Base-by-base conservation (phyloP, 2,888 invertebrate species). In the Pterostichus niger region DNA sequence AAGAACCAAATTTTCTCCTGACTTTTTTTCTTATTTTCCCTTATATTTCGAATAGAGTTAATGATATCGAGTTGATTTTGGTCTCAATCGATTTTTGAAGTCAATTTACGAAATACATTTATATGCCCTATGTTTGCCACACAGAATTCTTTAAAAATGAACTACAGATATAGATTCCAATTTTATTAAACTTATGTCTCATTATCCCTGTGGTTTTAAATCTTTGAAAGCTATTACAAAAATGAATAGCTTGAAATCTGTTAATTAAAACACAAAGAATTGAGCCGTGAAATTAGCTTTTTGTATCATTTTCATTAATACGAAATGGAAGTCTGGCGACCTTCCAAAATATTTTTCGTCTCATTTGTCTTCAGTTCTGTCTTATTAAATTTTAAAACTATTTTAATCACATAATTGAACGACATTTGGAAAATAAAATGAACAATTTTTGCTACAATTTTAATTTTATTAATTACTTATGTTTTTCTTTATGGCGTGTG, bases 281-380 rank as follows among this genome's bases (percentile, higher is more conserved):
- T 64, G 64, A 64, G 64, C 64, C 64, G 35, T 64, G 64, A 64
- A 64, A 64, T 64, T 64, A 64, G 64, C 35, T 64, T 64, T 64
- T 64, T 64, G 64, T 64, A 64, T 64, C 64, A 33, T 64, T 64
- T 64, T 64, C 64, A 64, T 64, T 64, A 64, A 13, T 35, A 35
- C 13, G 64, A 64, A 64, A 64, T 64, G 64, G 64, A 33, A 64
- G 13, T 35, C 33, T 64, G 64, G 64, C 64, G 10, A 31, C 35
- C 64, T 33, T 35, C 64, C 64, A 64, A 64, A 35, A 64, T 35
- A 35, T 35, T 64, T 64, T 64, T 64, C 64, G 35, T 64, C 35
- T 64, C 59, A 59, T 59, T 64, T 35, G 33, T 35, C 35, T 61
- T 1, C 35, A 64, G 33, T 64, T 64, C 33, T 13, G 6, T 64